These are phyloP conservation scores for Dermochelys coriacea DNA, from an alignment of 2,797 vertebrate genomes.

Conservation along the genomic window DNA sequence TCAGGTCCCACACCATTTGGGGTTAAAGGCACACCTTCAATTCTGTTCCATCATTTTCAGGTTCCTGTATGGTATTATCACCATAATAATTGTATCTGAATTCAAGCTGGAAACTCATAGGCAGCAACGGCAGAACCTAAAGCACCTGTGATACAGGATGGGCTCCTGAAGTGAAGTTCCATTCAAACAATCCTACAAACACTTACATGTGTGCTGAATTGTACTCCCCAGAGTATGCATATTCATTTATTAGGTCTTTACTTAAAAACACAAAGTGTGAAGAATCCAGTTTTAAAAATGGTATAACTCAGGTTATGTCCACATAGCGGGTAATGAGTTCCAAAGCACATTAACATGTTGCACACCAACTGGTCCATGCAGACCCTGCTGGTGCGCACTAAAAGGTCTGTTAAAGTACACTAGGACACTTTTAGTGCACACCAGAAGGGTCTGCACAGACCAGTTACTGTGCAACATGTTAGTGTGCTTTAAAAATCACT, in stretches of 20 bases:
- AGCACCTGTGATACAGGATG: neutral
- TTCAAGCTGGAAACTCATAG: neutral
- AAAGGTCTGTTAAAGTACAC: no score
- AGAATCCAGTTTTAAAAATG: no score
- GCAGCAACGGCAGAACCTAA: neutral
- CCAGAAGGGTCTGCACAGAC: no score
- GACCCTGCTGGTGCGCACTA: no score
- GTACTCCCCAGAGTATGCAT: neutral
- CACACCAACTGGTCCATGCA: no score
- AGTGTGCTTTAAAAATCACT: no score
- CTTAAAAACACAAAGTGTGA: neutral
- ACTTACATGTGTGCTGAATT: neutral
- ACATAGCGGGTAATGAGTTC: no score
- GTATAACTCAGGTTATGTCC: no score
- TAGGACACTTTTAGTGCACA: no score
- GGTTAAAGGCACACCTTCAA: neutral
- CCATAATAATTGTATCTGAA: neutral
- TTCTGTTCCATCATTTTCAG: neutral
- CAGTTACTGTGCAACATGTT: no score
- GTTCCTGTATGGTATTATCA: neutral
- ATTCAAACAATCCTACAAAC: neutral
- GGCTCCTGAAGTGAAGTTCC: neutral
- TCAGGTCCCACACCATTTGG: neutral
- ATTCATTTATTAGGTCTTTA: neutral
- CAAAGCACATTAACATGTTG: no score